Evolutionary conservation across 1,140 invertebrate species (phyloP).

Genomic region (Pseudomyrmex concolor): DNA sequence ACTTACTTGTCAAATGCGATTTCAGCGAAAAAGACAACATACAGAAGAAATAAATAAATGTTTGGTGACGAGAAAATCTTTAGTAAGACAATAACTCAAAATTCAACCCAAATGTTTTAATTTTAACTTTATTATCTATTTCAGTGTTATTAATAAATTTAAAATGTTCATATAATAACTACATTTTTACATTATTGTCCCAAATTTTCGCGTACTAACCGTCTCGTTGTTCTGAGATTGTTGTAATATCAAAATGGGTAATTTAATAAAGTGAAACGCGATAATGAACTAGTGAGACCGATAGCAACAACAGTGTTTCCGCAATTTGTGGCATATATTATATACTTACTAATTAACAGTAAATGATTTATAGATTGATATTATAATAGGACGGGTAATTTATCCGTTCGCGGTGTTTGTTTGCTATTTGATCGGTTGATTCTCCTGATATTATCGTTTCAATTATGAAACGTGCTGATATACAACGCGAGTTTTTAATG

Average conservation of each 20-base stretch:
- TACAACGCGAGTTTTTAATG: background rate
- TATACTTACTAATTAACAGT: constrained; percentile 54
- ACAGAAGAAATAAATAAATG: background rate
- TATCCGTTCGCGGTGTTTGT: background rate
- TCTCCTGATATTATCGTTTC: constrained; percentile 19
- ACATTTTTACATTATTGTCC: background rate
- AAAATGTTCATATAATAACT: background rate
- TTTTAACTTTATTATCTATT: background rate
- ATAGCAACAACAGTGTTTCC: constrained; percentile 45
- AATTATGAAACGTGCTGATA: constrained; percentile 34
- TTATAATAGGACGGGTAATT: constrained; percentile 51
- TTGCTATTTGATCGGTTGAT: constrained; percentile 52
- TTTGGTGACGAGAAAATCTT: too few relatives aligned
- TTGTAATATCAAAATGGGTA: constrained; percentile 42
- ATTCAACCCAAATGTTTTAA: background rate
- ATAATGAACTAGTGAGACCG: constrained; percentile 46
- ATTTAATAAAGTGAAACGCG: constrained; percentile 56
- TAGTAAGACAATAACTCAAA: too few relatives aligned
- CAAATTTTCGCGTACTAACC: constrained; percentile 16
- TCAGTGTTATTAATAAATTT: too few relatives aligned
- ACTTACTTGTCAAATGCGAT: background rate
- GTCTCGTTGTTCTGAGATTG: constrained; percentile 35
- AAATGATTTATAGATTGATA: constrained; percentile 57
- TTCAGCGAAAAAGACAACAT: background rate
- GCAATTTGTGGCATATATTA: constrained; percentile 50